Evolutionary conservation across 2,113 vertebrate species (phyloP).

Genomic region (Salvelinus namaycush): DNA sequence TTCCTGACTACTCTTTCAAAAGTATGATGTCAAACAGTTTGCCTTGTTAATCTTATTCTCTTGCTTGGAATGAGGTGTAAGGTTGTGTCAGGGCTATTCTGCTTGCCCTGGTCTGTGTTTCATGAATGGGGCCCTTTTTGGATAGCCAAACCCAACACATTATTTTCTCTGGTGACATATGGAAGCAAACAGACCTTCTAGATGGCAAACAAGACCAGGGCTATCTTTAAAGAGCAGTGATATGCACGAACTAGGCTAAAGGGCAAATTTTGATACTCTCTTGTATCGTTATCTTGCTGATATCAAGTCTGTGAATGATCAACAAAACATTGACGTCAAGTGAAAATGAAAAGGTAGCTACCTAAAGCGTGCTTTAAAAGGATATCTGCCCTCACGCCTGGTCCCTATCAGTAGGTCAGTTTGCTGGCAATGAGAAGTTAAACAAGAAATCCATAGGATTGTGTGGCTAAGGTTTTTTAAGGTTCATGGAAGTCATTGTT

Average conservation of each 20-base stretch:
- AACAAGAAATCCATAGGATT: slow-evolving; percentile 34
- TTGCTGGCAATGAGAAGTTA: slow-evolving; percentile 32
- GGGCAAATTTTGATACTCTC: slow-evolving; percentile 77
- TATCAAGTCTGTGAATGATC: slow-evolving; percentile 77
- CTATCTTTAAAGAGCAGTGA: slow-evolving; percentile 72
- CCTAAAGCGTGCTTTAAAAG: slow-evolving; percentile 43
- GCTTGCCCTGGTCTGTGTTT: slow-evolving; percentile 67
- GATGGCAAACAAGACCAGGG: slow-evolving; percentile 72
- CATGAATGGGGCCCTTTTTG: slow-evolving; percentile 70
- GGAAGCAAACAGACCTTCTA: slow-evolving; percentile 72
- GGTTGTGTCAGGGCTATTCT: slow-evolving; percentile 78
- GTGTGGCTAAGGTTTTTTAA: slow-evolving; percentile 24
- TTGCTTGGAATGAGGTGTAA: slow-evolving; percentile 46
- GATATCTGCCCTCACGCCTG: slow-evolving; percentile 15
- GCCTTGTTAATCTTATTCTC: slow-evolving; percentile 2
- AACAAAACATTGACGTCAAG: slow-evolving; percentile 71
- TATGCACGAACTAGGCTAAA: slow-evolving; percentile 74
- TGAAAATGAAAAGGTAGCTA: slow-evolving; percentile 68
- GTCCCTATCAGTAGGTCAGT: slow-evolving; percentile 37
- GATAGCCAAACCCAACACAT: slow-evolving; percentile 77
- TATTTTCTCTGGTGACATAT: slow-evolving; percentile 78
- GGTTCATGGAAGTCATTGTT: slow-evolving; percentile 2
- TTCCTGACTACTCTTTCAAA: not conserved
- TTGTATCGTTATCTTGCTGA: slow-evolving; percentile 79
- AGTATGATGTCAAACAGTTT: slow-evolving; percentile 15